Evolutionary conservation across 2,113 vertebrate genomes (phyloP), one percentile per base, ranked within the genome.

Genomic region (Xiphophorus hellerii): DNA sequence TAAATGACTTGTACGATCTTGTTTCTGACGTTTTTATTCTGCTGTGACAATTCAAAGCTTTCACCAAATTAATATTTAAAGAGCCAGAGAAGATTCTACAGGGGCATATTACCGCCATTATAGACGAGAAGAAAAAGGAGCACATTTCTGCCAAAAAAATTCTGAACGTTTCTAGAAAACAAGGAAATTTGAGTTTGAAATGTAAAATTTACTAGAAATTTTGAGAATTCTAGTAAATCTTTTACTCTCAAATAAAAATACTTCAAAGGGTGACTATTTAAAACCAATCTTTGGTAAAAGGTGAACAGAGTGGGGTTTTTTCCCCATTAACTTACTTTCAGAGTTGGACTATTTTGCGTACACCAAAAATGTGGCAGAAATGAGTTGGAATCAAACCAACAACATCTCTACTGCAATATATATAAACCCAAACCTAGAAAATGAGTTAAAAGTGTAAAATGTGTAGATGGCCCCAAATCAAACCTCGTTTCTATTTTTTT

Each of bases 1-100:
- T 75, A 85, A 83, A 83, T 51, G 0, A 66, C 11, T 29, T 35
- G 39, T 68, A 20, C 66, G 27, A 62, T 65, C 64, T 88, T 37
- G n/a, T 71, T 83, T 27, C 42, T 78, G 28, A 54, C 4, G 1
- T 28, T 48, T 37, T 25, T 3, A 66, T 35, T 62, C 17, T 28
- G 25, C 20, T 28, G n/a, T 66, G 44, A 20, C 42, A 8, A 31
- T 20, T 20, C 22, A 20, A 48, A 22, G 17, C 15, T 20, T 58
- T 58, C 7, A 22, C 8, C 25, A 7, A 9, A 58, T 22, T 3
- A 58, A n/a, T 58, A 58, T n/a, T 58, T 58, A 9, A n/a, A 25
- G 8, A 54, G 22, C 51, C 20, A 9, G 20, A 42, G 39, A 42
- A 20, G 20, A 54, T 54, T 11, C 9, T 6, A 0, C 35, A 35